Evolutionary conservation across 30 jellyfish, hydroid and myxozoan genomes (phyloP).

Genomic region (Pseudorhiza aurosa): DNA sequence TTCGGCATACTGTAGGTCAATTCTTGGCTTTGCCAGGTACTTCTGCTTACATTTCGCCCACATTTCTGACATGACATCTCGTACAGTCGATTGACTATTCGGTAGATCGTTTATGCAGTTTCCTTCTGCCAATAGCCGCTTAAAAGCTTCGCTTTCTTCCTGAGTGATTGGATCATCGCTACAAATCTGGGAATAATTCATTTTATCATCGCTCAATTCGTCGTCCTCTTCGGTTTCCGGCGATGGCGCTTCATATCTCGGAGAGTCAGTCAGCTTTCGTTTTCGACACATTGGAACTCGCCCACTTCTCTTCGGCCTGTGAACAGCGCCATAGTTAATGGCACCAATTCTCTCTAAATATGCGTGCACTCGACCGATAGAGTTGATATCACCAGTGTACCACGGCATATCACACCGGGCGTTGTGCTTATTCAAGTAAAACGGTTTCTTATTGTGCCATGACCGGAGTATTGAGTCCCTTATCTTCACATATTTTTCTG

Average conservation of each 20-base stretch:
- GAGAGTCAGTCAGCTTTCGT: slow-evolving; percentile 33
- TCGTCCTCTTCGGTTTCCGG: slow-evolving; percentile 54
- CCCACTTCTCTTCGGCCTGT: slow-evolving; percentile 38
- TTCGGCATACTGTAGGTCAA: slow-evolving; percentile 25
- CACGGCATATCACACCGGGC: slow-evolving; percentile 68
- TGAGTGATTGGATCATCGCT: slow-evolving; percentile 24
- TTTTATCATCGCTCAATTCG: slow-evolving; percentile 1
- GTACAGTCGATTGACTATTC: slow-evolving; percentile 7
- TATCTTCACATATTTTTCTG: slow-evolving; percentile 65
- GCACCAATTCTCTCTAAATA: slow-evolving; percentile 63
- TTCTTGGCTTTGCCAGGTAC: slow-evolving; percentile 23
- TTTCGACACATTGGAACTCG: slow-evolving; percentile 30
- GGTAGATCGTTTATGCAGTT: slow-evolving; percentile 7
- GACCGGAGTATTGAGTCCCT: slow-evolving; percentile 55
- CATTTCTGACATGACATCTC: slow-evolving; percentile 45
- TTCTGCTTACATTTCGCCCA: slow-evolving; percentile 61
- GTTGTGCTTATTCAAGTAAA: slow-evolving; percentile 53
- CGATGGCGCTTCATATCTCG: slow-evolving; percentile 50
- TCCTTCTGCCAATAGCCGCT: slow-evolving; percentile 21
- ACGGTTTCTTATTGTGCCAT: slow-evolving; percentile 61
- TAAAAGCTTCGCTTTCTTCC: slow-evolving; percentile 47
- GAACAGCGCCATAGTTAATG: slow-evolving; percentile 56
- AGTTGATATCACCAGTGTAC: slow-evolving; percentile 67
- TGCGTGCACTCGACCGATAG: slow-evolving; percentile 75
- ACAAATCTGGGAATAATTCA: not conserved